Evolutionary conservation across 2,797 vertebrate genomes (phyloP).

Genomic region (Paguma larvata): DNA sequence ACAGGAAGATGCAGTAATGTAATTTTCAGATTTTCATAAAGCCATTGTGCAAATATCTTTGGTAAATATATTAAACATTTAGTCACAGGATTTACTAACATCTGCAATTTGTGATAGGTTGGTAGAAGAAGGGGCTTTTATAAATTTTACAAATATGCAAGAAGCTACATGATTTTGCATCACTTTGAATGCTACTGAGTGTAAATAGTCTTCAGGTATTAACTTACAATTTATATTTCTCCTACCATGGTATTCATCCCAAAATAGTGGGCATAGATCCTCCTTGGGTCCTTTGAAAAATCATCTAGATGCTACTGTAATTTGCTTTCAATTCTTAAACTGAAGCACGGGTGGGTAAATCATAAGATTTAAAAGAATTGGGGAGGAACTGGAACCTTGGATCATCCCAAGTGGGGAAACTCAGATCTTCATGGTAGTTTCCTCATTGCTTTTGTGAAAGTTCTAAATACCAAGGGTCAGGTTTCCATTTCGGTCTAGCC

Average conservation of each 20-base stretch:
- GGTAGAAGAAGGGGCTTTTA: not conserved
- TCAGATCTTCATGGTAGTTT: not conserved
- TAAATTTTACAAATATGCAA: not conserved
- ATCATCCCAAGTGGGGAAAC: not conserved
- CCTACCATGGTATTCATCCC: not conserved
- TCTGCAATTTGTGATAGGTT: not conserved
- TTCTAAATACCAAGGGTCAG: not conserved
- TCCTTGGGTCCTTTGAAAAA: not conserved
- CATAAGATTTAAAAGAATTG: not conserved
- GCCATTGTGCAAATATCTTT: not conserved
- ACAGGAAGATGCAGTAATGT: not conserved
- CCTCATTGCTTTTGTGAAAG: not conserved
- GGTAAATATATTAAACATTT: not conserved
- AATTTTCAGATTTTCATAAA: constrained; percentile 32
- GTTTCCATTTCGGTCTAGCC: not conserved
- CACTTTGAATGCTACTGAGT: not conserved
- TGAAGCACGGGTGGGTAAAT: not conserved
- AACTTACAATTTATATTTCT: constrained; percentile 13
- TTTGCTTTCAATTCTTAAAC: not conserved
- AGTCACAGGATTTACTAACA: not conserved
- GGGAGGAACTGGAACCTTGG: not conserved
- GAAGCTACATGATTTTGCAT: not conserved
- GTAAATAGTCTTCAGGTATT: constrained; percentile 13
- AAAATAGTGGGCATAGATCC: not conserved
- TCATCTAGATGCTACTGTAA: not conserved